Evolutionary conservation across 1,140 invertebrate species (phyloP), one percentile per base, ranked within the genome.

Genomic region (Asbolus verrucosus): DNA sequence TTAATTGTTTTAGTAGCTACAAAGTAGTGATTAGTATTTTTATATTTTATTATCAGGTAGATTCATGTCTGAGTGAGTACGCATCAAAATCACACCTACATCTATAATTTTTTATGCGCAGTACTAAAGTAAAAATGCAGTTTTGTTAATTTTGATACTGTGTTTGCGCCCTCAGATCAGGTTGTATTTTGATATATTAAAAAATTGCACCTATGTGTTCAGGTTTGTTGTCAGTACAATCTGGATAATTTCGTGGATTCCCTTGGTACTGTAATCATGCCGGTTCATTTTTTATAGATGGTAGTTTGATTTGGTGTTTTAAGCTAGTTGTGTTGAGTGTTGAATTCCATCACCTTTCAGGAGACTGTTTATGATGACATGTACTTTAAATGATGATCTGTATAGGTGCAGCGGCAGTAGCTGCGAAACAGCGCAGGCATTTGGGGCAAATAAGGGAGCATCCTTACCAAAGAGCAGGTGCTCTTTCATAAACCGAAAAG

Each of bases 401-500:
- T 81, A 80, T 79, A 82, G 85, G 86, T 84, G 84, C 87, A 85
- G 88, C 89, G 85, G 91, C 91, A 86, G 90, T 89, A 84, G 90
- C 87, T 82, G 88, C 87, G 76, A 90, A 89, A 84, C 87, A 90
- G 83, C 87, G 89, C 81, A 88, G 91, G 82, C 90, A 89, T 85
- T 86, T 92, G 85, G 88, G 90, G 87, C 90, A 92, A 85, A 89
- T 92, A 83, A 88, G 91, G 87, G 93, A 95, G 85, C 93, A 95
- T 89, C 93, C 93, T 84, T 95, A 95, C 88, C 92, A 94, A 89
- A 93, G 93, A 87, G 91, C 92, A 81, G 92, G 91, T 83, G 90
- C 91, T 85, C 88, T 91, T 82, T 90, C 89, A 83, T 90, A 86
- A 87, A 68, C 72, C 67, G n/a, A 73, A 71, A 79, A 80, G 78